Percentiles rank a stretch among this genome's conserved stretches.
Conservation (phyloP, 2,113 vertebrate genomes). For the Misgurnus anguillicaudatus region DNA sequence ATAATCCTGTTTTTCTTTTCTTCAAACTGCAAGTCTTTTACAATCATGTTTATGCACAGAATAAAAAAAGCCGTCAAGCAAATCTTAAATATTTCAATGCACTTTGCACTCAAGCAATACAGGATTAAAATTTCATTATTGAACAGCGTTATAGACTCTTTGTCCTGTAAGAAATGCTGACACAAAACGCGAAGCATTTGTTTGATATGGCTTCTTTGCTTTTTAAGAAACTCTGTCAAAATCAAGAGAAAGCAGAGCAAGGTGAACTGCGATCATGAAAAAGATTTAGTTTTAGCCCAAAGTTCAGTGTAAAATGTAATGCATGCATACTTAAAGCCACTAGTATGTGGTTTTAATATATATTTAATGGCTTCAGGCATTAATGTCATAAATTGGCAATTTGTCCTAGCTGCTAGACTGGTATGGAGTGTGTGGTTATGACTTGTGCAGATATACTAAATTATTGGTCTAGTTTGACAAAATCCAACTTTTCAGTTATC, state of each 20-base stretch:
- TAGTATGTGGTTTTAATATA: no score
- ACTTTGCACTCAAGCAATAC: constrained; percentile 29
- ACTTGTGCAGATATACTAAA: no score
- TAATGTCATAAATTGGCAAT: not conserved
- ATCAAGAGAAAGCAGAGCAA: no score
- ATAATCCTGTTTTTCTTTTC: not conserved
- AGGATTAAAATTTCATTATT: constrained; percentile 28
- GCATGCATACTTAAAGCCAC: not conserved
- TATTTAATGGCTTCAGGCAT: no score
- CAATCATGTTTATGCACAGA: constrained; percentile 13
- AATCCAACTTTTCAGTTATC: no score
- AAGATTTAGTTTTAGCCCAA: not conserved
- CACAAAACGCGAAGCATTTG: not conserved
- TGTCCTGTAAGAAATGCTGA: not conserved
- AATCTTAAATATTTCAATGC: constrained; percentile 36
- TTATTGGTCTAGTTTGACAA: no score
- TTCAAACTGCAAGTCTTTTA: not conserved
- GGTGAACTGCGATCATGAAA: no score
- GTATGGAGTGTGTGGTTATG: no score
- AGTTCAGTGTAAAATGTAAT: not conserved
- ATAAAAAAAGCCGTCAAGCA: constrained; percentile 6
- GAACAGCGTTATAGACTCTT: constrained; percentile 10
- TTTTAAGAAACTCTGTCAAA: not conserved
- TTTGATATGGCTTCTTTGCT: not conserved
- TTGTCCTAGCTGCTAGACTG: not conserved